Evolutionary conservation across 2,888 invertebrate genomes (phyloP).

Genomic region (Blera fallax): DNA sequence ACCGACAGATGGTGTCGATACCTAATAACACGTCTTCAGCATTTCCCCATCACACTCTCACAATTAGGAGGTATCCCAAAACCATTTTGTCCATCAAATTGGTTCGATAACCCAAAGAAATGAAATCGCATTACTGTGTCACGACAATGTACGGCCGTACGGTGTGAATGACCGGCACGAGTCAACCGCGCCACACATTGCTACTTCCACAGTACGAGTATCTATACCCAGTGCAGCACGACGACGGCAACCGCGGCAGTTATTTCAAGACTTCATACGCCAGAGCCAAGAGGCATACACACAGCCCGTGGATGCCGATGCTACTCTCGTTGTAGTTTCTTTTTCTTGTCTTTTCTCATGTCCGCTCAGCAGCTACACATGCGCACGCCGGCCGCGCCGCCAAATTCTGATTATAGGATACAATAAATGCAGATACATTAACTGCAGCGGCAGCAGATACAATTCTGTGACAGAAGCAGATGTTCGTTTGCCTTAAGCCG

Average conservation of each 20-base stretch:
- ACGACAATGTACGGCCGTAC: constrained; percentile 1
- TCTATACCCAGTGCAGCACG: neutral
- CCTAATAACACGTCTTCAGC: neutral
- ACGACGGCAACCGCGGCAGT: neutral
- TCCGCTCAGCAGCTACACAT: constrained; percentile 15
- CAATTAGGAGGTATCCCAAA: constrained; percentile 11
- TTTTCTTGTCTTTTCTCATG: neutral
- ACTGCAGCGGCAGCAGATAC: constrained; percentile 27
- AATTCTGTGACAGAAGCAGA: constrained; percentile 52
- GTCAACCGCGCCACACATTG: constrained; percentile 23
- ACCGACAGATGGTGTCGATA: constrained; percentile 3
- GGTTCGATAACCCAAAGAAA: constrained; percentile 25
- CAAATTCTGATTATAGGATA: constrained; percentile 56
- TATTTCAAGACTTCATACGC: constrained; percentile 13
- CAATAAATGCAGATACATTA: constrained; percentile 24
- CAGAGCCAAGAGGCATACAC: constrained; percentile 1
- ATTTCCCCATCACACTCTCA: too few species aligned
- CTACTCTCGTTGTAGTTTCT: neutral
- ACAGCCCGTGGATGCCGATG: neutral
- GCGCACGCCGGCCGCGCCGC: constrained; percentile 24
- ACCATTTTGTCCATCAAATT: constrained; percentile 31
- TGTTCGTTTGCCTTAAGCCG: constrained; percentile 41
- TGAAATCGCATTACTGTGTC: constrained; percentile 33
- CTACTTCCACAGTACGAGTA: neutral
- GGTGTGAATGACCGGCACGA: constrained; percentile 59